Evolutionary conservation across 2,113 vertebrate genomes (phyloP).

Genomic region (Plecotus auritus): DNA sequence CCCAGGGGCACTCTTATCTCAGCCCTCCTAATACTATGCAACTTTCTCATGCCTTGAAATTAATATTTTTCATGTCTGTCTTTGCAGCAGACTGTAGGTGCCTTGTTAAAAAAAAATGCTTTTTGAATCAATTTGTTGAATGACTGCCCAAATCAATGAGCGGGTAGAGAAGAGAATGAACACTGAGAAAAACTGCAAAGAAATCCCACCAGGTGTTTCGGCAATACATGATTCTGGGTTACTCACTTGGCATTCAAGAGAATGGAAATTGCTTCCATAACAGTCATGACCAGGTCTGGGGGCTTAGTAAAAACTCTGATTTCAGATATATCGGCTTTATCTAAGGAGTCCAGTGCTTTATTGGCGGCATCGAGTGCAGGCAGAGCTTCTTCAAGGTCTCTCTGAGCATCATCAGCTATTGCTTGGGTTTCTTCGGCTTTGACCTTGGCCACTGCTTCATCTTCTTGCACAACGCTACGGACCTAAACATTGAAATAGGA

Average conservation of each 20-base stretch:
- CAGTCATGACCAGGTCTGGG: slow-evolving; percentile 87
- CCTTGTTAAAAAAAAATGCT: not conserved
- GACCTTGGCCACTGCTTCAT: slow-evolving; percentile 84
- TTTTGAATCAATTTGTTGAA: not conserved
- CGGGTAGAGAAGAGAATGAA: not conserved
- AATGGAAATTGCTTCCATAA: slow-evolving; percentile 90
- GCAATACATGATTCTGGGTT: not conserved
- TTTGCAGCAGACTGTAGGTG: not conserved
- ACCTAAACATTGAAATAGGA: slow-evolving; percentile 74
- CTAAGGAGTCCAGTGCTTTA: slow-evolving; percentile 86
- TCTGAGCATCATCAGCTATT: slow-evolving; percentile 87
- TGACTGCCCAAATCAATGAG: not conserved
- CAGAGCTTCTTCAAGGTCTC: slow-evolving; percentile 88
- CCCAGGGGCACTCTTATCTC: not conserved
- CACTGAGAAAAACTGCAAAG: not conserved
- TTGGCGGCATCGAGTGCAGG: slow-evolving; percentile 86
- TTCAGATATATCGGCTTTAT: slow-evolving; percentile 91
- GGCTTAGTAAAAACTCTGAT: slow-evolving; percentile 90
- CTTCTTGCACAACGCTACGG: slow-evolving; percentile 84
- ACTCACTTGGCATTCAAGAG: slow-evolving; percentile 87
- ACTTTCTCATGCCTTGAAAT: not conserved
- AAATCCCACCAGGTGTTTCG: not conserved
- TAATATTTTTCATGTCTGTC: not conserved
- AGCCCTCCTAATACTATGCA: not conserved
- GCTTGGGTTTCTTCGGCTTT: slow-evolving; percentile 89